Evolutionary conservation across 2,797 vertebrate species (phyloP).

Genomic region (Silurus aristotelis): DNA sequence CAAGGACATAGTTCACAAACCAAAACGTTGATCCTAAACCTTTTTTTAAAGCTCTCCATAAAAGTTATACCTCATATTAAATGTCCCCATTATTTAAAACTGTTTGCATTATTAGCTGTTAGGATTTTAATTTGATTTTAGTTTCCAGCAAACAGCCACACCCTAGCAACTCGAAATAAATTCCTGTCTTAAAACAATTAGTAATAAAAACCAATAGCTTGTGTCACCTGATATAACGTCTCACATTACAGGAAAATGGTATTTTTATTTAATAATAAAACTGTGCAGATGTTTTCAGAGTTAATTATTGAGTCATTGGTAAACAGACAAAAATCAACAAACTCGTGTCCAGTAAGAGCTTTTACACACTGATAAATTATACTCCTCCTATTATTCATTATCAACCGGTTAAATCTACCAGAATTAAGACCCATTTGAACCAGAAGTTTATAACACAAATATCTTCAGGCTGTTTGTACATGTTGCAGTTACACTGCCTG

Average conservation of each 20-base stretch:
- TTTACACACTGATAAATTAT: neutral
- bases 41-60: neutral
- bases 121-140: neutral
- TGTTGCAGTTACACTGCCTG: neutral
- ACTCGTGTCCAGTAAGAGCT: neutral
- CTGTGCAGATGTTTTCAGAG: neutral
- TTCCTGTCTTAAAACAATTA: neutral
- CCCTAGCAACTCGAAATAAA: neutral
- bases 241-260: neutral
- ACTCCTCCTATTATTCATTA: neutral
- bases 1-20: neutral
- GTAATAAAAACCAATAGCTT: neutral
- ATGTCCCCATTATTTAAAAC: neutral
- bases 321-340: neutral
- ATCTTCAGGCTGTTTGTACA: neutral
- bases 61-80: neutral
- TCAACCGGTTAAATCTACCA: neutral
- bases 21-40: slow-evolving; percentile 1
- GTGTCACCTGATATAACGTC: neutral
- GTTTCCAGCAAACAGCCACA: neutral
- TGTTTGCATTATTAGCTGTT: neutral
- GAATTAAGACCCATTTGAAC: neutral
- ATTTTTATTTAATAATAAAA: neutral
- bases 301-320: slow-evolving; percentile 5
- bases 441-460: neutral